Percentiles rank a stretch among this genome's conserved stretches.
Conservation (phyloP, 2,888 invertebrate genomes). For the Amblyteles armatorius region DNA sequence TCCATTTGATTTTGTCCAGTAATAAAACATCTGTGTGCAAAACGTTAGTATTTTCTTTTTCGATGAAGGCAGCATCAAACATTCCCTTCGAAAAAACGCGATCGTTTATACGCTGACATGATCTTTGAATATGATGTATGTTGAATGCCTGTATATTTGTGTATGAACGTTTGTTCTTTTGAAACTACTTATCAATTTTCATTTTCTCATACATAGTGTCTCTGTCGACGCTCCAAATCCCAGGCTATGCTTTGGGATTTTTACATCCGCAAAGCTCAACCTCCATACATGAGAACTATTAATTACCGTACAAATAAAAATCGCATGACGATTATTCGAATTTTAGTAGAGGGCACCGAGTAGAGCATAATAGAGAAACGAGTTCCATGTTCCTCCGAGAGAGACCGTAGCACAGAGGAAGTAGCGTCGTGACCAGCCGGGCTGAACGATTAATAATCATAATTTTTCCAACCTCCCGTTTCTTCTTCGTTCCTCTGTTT, state of each 20-base stretch:
- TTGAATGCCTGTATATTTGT: too few species aligned
- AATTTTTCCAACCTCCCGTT: conserved; percentile 64
- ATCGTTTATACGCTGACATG: too few species aligned
- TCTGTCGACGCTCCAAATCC: neutral
- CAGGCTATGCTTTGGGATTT: neutral
- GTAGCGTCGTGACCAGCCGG: conserved; percentile 46
- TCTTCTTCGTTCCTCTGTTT: conserved; percentile 41
- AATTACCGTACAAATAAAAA: conserved; percentile 39
- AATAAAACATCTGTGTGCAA: too few species aligned
- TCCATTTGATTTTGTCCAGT: too few species aligned
- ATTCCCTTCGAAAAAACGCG: too few species aligned
- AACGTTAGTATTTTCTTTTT: too few species aligned
- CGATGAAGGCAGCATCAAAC: too few species aligned
- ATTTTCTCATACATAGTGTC: too few species aligned
- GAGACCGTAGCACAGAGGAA: conserved; percentile 9
- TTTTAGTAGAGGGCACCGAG: conserved; percentile 23
- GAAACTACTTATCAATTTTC: too few species aligned
- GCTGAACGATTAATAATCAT: conserved; percentile 72
- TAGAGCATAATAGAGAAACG: conserved; percentile 28
- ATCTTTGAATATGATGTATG: too few species aligned
- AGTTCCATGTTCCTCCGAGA: neutral
- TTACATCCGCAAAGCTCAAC: neutral
- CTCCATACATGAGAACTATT: neutral
- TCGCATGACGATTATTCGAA: conserved; percentile 55
- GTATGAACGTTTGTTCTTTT: too few species aligned